Percentiles rank a stretch among this genome's conserved stretches.
Evolutionary conservation across 2,797 vertebrate species (phyloP).

Genomic region (Coregonus sp.): DNA sequence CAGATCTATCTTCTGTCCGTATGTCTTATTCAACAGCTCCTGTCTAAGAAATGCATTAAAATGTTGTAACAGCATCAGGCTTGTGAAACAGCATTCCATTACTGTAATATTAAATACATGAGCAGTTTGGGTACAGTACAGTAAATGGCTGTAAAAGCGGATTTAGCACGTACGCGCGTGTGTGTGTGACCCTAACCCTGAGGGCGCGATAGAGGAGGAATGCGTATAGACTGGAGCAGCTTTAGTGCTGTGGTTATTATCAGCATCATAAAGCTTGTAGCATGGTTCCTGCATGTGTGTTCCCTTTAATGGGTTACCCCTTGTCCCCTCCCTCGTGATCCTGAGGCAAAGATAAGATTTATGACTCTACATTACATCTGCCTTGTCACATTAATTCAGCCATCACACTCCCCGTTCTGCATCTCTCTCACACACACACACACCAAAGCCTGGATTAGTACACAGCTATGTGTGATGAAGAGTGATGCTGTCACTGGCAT

Average conservation of each 20-base stretch:
- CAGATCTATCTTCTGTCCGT: not conserved
- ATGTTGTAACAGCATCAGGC: slow-evolving; percentile 54
- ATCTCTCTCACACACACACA: slow-evolving; percentile 54
- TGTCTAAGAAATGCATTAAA: slow-evolving; percentile 55
- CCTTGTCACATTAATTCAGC: slow-evolving; percentile 72
- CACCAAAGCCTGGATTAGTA: slow-evolving; percentile 24
- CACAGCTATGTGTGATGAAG: slow-evolving; percentile 12
- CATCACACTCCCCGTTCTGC: slow-evolving; percentile 32
- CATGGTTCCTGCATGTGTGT: slow-evolving; percentile 1
- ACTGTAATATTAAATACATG: slow-evolving; percentile 59
- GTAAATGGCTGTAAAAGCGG: slow-evolving; percentile 67
- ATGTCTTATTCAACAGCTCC: not conserved
- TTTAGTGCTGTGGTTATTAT: slow-evolving; percentile 65
- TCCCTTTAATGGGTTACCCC: slow-evolving; percentile 63
- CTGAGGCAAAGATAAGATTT: slow-evolving; percentile 76
- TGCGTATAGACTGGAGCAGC: slow-evolving; percentile 64
- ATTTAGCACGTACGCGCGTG: slow-evolving; percentile 50
- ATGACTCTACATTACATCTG: slow-evolving; percentile 73
- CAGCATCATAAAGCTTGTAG: slow-evolving; percentile 42
- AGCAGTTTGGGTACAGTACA: slow-evolving; percentile 54
- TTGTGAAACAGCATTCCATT: slow-evolving; percentile 68
- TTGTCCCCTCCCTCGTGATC: slow-evolving; percentile 61
- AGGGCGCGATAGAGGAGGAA: slow-evolving; percentile 58
- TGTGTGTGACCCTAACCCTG: slow-evolving; percentile 42
- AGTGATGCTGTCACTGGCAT: slow-evolving; percentile 20